A percentile compares a stretch with the other conserved stretches of the same genome.
phyloP scores from a whole-genome alignment of 2,888 invertebrate species.

The Trachelus stipa region DNA sequence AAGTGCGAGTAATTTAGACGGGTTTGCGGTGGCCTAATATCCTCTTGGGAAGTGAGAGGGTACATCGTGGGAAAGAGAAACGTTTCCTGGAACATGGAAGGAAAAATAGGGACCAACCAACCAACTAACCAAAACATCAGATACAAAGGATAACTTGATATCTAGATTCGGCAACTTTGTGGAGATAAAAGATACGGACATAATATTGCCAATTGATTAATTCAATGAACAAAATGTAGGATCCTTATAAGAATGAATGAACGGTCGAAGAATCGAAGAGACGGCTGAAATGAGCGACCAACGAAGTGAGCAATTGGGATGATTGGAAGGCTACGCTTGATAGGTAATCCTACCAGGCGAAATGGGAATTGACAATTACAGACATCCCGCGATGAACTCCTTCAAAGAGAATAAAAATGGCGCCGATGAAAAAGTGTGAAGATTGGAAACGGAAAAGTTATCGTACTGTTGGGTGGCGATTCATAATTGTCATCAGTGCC shows the following conservation, averaged over 20 bases:
- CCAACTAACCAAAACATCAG: background rate
- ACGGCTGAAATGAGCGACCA: background rate
- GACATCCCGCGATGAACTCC: background rate
- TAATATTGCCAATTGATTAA: background rate
- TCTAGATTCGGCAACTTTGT: background rate
- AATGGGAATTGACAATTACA: background rate
- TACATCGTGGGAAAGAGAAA: conserved; percentile 9
- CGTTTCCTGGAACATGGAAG: background rate
- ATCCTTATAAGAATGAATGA: background rate
- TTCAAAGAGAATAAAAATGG: background rate
- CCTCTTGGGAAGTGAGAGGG: conserved; percentile 14
- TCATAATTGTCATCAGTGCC: background rate
- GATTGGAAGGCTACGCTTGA: background rate
- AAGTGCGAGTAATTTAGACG: conserved; percentile 22
- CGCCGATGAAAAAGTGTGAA: background rate
- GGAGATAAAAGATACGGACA: background rate
- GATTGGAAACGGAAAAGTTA: background rate
- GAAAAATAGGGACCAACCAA: background rate
- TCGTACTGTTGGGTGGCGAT: background rate
- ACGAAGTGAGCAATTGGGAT: background rate
- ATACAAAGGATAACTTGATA: background rate
- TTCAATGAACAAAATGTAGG: background rate
- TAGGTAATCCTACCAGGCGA: background rate
- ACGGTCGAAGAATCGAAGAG: background rate
- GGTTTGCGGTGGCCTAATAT: conserved; percentile 24